Evolutionary conservation across 1,140 invertebrate genomes (phyloP), one percentile per base, ranked within the genome.

Genomic region (Archivesica marissinica): DNA sequence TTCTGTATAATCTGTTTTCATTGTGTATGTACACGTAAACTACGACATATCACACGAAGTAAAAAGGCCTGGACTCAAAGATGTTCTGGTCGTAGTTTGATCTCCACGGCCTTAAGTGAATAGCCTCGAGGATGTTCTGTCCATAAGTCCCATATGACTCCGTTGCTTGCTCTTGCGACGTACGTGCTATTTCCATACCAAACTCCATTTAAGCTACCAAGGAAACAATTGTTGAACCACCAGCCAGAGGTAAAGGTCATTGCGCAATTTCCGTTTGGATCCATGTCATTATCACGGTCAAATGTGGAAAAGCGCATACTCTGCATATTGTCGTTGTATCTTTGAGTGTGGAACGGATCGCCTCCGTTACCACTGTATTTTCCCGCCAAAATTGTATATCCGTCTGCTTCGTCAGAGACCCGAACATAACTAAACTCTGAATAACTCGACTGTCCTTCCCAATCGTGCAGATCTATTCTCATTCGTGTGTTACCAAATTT

Each of bases 201-300:
- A 20, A 88, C 85, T 3, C 88, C 82, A 64, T 87, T 87, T 1
- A 85, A 64, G 38, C 87, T 85, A 23, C 85, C 78, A 13, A 50
- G 38, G 39, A 84, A 80, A 74, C 87, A 88, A 23, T 68, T 81
- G 15, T 77, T 81, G 54, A 87, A 88, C 88, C 88, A 89, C 88
- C 85, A 89, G 20, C 88, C 88, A 15, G 77, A 85, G 41, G 47
- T 86, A 61, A 80, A 88, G 6, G 52, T 77, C n/a, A 30, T 39
- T 11, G 88, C 87, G 52, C 84, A 88, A 38, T 86, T 79, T 28
- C 86, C 85, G 11, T 30, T 13, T 0, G 56, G 28, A 68, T 86
- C 76, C 15, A 81, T 41, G 72, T 89, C 86, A 83, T 90, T 87
- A 64, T 88, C 87, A 28, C 39, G 82, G 61, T 90, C 89, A 50